These are phyloP conservation scores for Echiichthys vipera DNA, from an alignment of 2,797 vertebrate species.

Conservation along the genomic window DNA sequence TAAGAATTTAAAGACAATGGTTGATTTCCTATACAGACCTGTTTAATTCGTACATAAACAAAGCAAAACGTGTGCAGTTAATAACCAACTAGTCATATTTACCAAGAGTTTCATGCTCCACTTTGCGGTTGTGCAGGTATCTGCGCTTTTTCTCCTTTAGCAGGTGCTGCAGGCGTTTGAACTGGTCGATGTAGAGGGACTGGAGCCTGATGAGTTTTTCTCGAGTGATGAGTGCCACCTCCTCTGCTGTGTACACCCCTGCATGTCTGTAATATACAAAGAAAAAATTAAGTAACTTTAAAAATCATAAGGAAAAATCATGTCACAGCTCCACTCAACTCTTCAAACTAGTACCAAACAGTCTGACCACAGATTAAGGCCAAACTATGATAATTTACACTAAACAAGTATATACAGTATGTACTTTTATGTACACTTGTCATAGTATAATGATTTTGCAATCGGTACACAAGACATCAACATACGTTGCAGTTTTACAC, in stretches of 20 bases:
- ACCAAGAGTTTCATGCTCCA: slow-evolving; percentile 93
- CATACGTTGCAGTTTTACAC: background rate
- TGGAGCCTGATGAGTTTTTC: slow-evolving; percentile 97
- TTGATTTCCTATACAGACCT: background rate
- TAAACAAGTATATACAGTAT: background rate
- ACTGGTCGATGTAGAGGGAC: slow-evolving; percentile 98
- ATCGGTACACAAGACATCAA: background rate
- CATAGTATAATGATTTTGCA: background rate
- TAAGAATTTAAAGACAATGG: background rate
- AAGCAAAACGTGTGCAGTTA: background rate
- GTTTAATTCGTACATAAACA: background rate
- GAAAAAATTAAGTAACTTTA: background rate
- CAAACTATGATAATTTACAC: background rate
- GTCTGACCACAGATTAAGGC: background rate
- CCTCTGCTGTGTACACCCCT: slow-evolving; percentile 96
- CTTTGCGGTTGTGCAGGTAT: slow-evolving; percentile 92
- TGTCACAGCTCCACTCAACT: background rate
- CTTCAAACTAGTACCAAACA: background rate
- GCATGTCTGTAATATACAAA: slow-evolving; percentile 87
- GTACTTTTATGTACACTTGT: background rate
- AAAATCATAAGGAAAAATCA: background rate
- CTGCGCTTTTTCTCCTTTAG: slow-evolving; percentile 96
- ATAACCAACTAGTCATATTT: background rate
- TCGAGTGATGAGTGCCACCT: slow-evolving; percentile 95
- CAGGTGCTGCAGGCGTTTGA: slow-evolving; percentile 96